Evolutionary conservation across 2,888 invertebrate genomes (phyloP), one percentile per base, ranked within the genome.

Genomic region (Leptodirus hochenwartii): DNA sequence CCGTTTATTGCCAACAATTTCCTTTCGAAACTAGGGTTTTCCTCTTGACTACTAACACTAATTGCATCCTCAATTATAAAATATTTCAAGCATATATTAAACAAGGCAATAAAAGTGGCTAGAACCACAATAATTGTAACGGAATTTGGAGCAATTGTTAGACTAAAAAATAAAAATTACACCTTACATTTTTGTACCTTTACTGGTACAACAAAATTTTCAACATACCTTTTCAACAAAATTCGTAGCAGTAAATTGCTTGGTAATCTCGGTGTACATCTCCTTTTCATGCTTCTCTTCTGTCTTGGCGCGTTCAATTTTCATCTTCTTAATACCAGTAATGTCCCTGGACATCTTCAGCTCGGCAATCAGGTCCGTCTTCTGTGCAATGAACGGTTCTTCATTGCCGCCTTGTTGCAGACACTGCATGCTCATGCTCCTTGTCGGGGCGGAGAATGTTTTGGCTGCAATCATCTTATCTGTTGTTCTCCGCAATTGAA

Each of bases 291-390:
- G 70, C 28, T 71, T 68, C 46, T 78, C 80, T 51, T 87, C 85
- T 39, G 79, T 68, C 49, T 84, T 77, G 14, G 81, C 80, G 39
- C 81, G 68, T 55, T 88, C 87, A 40, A 87, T 82, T 54, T 88
- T 90, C 64, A 88, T 57, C 54, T 88, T 88, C 55, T 80, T 81
- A 31, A 91, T 87, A n/a, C 90, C 90, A 2, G 82, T 78, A 37
- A 88, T 84, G 50, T 90, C 87, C 53, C 79, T 87, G 25, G 87
- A 85, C 62, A 84, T 72, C 55, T 90, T 90, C 35, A 91, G 58
- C 49, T 91, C 91, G 26, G 87, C 88, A 38, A 91, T 90, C 27
- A 91, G 59, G 53, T 88, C 85, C 15, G 75, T 80, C 54, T 84
- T 85, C 38, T 71, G 77, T 29, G 68, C 66, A 5, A 34, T 23